These are phyloP conservation scores for Drosophila neotestacea DNA, from an alignment of 2,888 invertebrate genomes.

Conservation along the genomic window DNA sequence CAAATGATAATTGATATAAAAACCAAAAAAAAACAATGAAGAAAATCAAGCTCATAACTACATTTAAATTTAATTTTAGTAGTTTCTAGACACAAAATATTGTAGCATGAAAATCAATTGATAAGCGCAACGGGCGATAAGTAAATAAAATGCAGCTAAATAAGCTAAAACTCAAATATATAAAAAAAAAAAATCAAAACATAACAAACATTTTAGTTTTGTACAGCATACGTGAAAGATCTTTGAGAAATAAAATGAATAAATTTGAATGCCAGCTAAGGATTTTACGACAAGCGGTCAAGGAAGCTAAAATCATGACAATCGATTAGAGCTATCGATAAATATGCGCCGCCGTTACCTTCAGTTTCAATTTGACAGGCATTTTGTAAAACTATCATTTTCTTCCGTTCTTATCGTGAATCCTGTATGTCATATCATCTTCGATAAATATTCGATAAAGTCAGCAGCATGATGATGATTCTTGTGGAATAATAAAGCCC, in stretches of 20 bases:
- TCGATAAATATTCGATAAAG: background rate
- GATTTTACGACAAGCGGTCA: constrained; percentile 15
- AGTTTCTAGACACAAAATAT: constrained; percentile 80
- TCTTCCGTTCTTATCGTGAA: background rate
- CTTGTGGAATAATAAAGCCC: background rate
- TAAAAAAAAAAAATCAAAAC: constrained; percentile 20
- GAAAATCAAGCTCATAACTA: constrained; percentile 67
- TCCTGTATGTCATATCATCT: background rate
- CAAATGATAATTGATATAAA: constrained; percentile 38
- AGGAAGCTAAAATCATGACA: background rate
- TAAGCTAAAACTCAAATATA: constrained; percentile 69
- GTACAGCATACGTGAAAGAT: constrained; percentile 58
- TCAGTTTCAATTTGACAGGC: background rate
- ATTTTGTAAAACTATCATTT: background rate
- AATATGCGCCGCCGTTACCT: background rate
- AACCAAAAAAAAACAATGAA: background rate
- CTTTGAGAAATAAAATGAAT: constrained; percentile 56
- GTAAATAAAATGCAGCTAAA: constrained; percentile 73
- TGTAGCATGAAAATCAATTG: constrained; percentile 80
- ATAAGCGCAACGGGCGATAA: constrained; percentile 70
- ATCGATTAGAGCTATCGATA: background rate
- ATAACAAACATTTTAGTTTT: constrained; percentile 50
- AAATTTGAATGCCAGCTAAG: constrained; percentile 33
- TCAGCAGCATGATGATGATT: background rate
- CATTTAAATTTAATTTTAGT: constrained; percentile 81